These are phyloP conservation scores for Metalampra italica DNA, from an alignment of 2,888 invertebrate genomes.

Conservation along the genomic window DNA sequence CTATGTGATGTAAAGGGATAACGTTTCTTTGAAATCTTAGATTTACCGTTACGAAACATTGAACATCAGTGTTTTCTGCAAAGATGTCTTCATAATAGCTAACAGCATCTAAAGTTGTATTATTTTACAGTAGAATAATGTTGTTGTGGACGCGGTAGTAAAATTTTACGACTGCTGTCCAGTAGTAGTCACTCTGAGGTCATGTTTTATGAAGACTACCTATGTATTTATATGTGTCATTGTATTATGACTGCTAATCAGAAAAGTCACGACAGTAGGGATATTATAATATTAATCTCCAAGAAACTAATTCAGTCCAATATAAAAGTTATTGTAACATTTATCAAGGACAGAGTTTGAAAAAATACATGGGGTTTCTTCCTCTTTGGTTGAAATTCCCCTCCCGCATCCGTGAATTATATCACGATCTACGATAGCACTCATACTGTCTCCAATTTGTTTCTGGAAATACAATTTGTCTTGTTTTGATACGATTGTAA, in stretches of 20 bases:
- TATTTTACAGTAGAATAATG: slow-evolving; percentile 11
- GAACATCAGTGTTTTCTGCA: slow-evolving; percentile 24
- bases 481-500: slow-evolving; percentile 12
- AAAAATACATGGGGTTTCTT: slow-evolving; percentile 7
- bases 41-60: neutral
- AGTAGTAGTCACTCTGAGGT: slow-evolving; percentile 23
- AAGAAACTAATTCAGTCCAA: no score
- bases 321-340: no score
- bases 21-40: neutral
- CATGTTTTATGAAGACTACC: slow-evolving; percentile 29
- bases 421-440: slow-evolving; percentile 10
- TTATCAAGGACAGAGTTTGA: no score
- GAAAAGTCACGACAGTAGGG: no score
- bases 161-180: slow-evolving; percentile 38
- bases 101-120: slow-evolving; percentile 22
- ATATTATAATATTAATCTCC: no score
- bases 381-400: slow-evolving; percentile 10
- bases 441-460: slow-evolving; percentile 16
- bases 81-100: slow-evolving; percentile 41
- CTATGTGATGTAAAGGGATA: neutral
- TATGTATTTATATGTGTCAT: neutral
- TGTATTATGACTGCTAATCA: neutral
- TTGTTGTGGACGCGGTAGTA: slow-evolving; percentile 35
- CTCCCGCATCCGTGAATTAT: slow-evolving; percentile 11
- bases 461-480: slow-evolving; percentile 13